Base-by-base conservation (phyloP, 2,888 invertebrate species). In the Scaptomyza polygonia region DNA sequence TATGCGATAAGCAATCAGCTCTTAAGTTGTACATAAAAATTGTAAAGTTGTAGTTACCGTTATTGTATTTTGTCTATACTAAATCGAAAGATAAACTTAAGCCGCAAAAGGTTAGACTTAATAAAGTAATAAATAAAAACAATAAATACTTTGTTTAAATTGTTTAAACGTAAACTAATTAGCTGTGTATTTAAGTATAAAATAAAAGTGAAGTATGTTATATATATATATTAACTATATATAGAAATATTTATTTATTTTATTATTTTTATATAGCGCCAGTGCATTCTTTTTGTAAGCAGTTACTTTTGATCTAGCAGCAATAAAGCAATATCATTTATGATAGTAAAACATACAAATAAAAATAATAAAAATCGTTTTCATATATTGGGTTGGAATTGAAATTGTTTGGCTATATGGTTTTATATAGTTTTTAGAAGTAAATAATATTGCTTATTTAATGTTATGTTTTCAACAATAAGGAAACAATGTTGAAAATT, bases 161-260 rank as follows among this genome's bases (percentile, higher is more conserved):
- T 16, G 45, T 53, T 65, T 34, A 30, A 27, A 34, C 16, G 8
- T 56, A 49, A 67, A 59, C 25, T 34, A 61, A 61, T 49, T 57
- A 61, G 49, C 42, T 71, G 58, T 59, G 59, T 56, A 55, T 59
- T 49, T 71, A 66, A 66, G 72, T 54, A 57, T 47, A 12, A 18
- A 48, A 9, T 18, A 43, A 57, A 70, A 57, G 4, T 21, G 21
- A 70, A 71, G 42, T 67, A 62, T 73, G 66, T 73, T 66, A 58
- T 9, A 39, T 39, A 16, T 55, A 58, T 14, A 14, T 30, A 9
- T 49, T 53, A 68, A 82, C 11, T 49, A 36, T 34, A 34, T 21
- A 49, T 49, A 48, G 72, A 67, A 74, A 67, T 85, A 80, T 78
- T 83, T 80, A 80, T 87, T 86, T 87, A 83, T 85, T 83, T 85